Evolutionary conservation across 2,888 invertebrate genomes (phyloP).

Genomic region (Parnassius mnemosyne): DNA sequence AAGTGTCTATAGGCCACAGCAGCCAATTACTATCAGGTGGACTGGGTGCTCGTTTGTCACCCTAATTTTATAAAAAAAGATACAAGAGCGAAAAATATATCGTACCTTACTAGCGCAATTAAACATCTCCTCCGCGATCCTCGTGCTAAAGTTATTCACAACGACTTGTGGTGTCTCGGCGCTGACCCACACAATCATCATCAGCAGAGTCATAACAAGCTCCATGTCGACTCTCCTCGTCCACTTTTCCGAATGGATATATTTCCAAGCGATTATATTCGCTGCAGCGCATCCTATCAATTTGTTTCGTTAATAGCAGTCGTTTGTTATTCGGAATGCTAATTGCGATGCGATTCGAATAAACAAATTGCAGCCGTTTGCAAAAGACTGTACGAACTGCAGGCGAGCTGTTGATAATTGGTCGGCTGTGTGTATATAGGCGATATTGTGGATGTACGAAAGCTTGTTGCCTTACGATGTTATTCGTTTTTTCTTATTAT

Average conservation of each 20-base stretch:
- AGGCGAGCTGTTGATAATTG: slow-evolving; percentile 6
- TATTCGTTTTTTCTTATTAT: too few relatives aligned
- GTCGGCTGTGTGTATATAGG: not conserved
- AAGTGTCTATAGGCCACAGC: too few relatives aligned
- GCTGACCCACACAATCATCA: not conserved
- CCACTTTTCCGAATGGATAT: not conserved
- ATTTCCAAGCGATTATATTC: not conserved
- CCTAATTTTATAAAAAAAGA: too few relatives aligned
- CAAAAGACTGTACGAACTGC: slow-evolving; percentile 8
- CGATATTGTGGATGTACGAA: too few relatives aligned
- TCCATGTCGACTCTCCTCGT: not conserved
- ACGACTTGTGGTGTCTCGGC: not conserved
- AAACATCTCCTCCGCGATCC: not conserved
- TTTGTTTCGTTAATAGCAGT: slow-evolving; percentile 9
- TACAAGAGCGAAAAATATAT: not conserved
- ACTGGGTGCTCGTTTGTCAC: too few relatives aligned
- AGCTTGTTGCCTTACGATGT: too few relatives aligned
- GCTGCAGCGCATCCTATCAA: slow-evolving; percentile 5
- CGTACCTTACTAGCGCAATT: not conserved
- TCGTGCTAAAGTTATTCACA: not conserved
- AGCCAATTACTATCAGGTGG: too few relatives aligned
- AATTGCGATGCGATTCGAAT: slow-evolving; percentile 4
- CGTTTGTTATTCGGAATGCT: slow-evolving; percentile 8
- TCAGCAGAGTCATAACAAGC: not conserved
- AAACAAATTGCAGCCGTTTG: not conserved